A percentile compares a stretch with the other conserved stretches of the same genome.
phyloP scores from a whole-genome alignment of 2,888 invertebrate genomes.

The Sesamia inferens region DNA sequence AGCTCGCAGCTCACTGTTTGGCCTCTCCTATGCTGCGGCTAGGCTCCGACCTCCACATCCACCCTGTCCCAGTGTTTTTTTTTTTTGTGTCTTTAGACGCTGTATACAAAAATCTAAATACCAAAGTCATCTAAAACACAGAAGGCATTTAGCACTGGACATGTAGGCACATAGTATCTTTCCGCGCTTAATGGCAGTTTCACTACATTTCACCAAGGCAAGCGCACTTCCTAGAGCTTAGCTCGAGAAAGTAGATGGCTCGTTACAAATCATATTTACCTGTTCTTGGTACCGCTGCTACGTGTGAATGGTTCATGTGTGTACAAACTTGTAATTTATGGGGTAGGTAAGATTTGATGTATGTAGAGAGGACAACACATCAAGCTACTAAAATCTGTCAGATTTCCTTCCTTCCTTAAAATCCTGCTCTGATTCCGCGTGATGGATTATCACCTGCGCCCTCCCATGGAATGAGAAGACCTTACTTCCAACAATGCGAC shows the following conservation, averaged over 20 bases:
- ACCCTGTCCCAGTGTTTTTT: too few relatives aligned
- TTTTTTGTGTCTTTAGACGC: not conserved
- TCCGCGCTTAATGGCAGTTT: slow-evolving; percentile 44
- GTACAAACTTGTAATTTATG: not conserved
- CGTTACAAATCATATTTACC: slow-evolving; percentile 57
- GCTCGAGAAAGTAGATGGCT: slow-evolving; percentile 47
- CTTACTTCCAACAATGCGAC: too few relatives aligned
- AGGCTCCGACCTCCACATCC: too few relatives aligned
- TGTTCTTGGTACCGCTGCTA: slow-evolving; percentile 11
- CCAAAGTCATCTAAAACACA: not conserved
- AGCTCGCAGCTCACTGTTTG: too few relatives aligned
- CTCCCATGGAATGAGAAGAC: too few relatives aligned
- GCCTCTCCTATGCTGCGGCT: too few relatives aligned
- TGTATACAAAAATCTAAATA: slow-evolving; percentile 1
- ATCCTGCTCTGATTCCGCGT: too few relatives aligned
- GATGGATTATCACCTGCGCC: too few relatives aligned
- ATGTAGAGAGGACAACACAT: too few relatives aligned
- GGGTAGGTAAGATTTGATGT: not conserved
- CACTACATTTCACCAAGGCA: slow-evolving; percentile 47
- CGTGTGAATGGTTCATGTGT: slow-evolving; percentile 13
- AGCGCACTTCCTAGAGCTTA: slow-evolving; percentile 39
- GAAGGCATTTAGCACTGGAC: slow-evolving; percentile 35
- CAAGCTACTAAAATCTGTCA: too few relatives aligned
- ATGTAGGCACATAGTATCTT: slow-evolving; percentile 22
- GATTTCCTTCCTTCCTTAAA: too few relatives aligned